These are phyloP conservation scores for Eidolon helvum DNA, from an alignment of 2,113 vertebrate genomes.

Conservation along the genomic window DNA sequence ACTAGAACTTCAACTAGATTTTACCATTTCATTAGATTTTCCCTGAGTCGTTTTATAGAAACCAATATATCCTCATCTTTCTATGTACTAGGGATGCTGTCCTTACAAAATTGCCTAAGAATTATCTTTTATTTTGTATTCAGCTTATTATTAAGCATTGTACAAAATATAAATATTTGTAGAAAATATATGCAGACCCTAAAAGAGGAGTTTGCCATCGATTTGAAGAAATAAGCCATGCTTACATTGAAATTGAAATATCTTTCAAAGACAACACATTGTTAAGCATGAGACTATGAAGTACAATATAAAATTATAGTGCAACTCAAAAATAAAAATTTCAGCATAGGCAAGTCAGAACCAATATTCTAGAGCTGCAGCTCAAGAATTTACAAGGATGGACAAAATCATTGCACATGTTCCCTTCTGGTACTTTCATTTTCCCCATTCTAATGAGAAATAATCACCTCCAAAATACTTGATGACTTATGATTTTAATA, in stretches of 20 bases:
- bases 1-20: background rate
- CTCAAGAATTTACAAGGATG: conserved; percentile 6
- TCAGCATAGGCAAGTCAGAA: background rate
- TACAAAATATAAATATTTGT: background rate
- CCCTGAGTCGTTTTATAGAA: background rate
- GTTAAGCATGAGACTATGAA: background rate
- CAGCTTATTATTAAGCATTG: background rate
- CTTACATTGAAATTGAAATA: background rate
- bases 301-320: background rate
- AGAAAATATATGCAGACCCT: background rate
- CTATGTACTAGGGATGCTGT: background rate
- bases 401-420: background rate
- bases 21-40: background rate
- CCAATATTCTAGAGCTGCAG: background rate
- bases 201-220: background rate
- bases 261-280: background rate
- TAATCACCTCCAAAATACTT: conserved; percentile 24
- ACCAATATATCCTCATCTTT: background rate
- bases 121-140: conserved; percentile 1
- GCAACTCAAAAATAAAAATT: background rate
- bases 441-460: conserved; percentile 41
- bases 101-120: background rate
- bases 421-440: background rate
- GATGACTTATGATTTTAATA: conserved; percentile 41
- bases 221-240: background rate